These are phyloP conservation scores for Mamestra configurata DNA, from an alignment of 1,140 invertebrate species.

Conservation along the genomic window DNA sequence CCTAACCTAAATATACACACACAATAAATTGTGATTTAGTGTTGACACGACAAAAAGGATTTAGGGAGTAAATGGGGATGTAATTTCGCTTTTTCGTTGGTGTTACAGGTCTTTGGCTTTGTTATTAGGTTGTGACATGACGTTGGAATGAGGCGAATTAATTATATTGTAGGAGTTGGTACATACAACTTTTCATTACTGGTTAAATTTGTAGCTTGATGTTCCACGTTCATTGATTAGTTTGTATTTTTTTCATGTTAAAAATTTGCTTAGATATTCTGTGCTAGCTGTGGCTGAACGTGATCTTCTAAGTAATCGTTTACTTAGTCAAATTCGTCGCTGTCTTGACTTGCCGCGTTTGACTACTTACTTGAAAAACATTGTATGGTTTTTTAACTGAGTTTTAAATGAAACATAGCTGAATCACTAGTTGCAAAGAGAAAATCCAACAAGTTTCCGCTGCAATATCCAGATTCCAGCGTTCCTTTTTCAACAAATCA, in stretches of 20 bases:
- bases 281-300: no score
- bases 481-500: constrained; percentile 39
- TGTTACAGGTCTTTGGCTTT: not conserved
- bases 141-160: not conserved
- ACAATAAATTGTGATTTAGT: constrained; percentile 40
- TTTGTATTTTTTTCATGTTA: no score
- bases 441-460: constrained; percentile 1
- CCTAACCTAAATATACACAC: constrained; percentile 23
- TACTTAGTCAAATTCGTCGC: no score
- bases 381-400: no score
- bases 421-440: not conserved
- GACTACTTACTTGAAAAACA: no score
- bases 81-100: not conserved
- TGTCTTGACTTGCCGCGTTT: no score
- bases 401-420: no score
- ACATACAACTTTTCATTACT: not conserved
- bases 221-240: no score
- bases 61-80: constrained; percentile 20
- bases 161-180: not conserved
- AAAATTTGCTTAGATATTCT: no score
- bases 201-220: not conserved
- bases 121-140: constrained; percentile 1
- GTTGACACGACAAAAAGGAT: constrained; percentile 12
- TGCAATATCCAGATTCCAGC: not conserved
- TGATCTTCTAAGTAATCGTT: no score